Base-by-base conservation (phyloP, 2,888 invertebrate genomes). In the Tenthredo notha region DNA sequence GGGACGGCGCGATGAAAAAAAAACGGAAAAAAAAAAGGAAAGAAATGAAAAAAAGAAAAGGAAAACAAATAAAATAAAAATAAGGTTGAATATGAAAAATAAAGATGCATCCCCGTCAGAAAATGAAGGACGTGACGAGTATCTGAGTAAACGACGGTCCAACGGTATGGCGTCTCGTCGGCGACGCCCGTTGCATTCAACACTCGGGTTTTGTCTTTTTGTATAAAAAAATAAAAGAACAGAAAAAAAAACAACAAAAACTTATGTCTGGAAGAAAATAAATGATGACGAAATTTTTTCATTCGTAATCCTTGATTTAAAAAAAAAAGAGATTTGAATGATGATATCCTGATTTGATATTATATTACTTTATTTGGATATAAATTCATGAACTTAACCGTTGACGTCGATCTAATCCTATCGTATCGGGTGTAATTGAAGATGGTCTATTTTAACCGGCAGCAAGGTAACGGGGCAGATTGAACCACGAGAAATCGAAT, bases 41-140 rank as follows among this genome's bases (percentile, higher is more conserved):
- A 37, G 7, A 37, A 37, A 37, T 33, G 33, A 37, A 37, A 33
- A 33, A 37, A 37, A 4, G 33, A 37, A 37, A 7, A n/a, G n/a
- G n/a, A 37, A 7, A 37, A 37, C 6, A 7, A 37, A 50, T 1
- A 33, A 33, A 54, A 33, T 6, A 29, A 50, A 33, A 50, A 50
- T 7, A n/a, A 37, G 37, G 58, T 61, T 80, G 80, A 29, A 61
- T 80, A 80, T 80, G 80, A 80, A 61, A 61, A 80, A 80, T 61
- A 61, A 61, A 80, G 80, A 58, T 61, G 58, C 80, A 40, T 33
- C 15, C 33, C 1, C 33, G 37, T 58, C 37, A 12, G 80, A 58
- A 80, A 61, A 80, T 80, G 80, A 80, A 61, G 61, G 25, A 80
- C 80, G 80, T 61, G 80, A 80, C 78, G 78, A 80, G 78, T 80